A percentile compares a stretch with the other conserved stretches of the same genome.
Conservation (phyloP, 2,797 vertebrate genomes). For the Pachyuromys duprasi region DNA sequence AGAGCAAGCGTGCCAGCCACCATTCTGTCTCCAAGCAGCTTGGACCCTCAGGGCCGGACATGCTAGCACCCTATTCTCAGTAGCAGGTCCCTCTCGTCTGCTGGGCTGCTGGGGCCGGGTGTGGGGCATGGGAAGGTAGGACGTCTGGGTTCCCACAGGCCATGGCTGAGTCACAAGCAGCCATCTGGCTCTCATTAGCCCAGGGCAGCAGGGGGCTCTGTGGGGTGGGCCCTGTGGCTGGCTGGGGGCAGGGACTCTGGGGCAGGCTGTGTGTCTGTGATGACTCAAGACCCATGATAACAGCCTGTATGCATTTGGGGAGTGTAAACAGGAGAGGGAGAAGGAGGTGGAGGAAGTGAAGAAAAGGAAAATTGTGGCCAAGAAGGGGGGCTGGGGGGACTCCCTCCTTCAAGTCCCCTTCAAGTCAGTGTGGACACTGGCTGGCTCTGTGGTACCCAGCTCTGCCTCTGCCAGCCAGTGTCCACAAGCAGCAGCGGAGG, state of each 20-base stretch:
- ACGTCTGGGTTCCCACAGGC: slow-evolving; percentile 82
- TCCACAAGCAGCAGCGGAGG: background rate
- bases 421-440: no score
- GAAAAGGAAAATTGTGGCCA: slow-evolving; percentile 69
- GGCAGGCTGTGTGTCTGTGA: slow-evolving; percentile 56
- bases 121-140: slow-evolving; percentile 80
- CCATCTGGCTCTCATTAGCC: slow-evolving; percentile 84
- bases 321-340: slow-evolving; percentile 78
- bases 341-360: slow-evolving; percentile 62
- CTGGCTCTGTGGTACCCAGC: background rate
- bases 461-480: background rate
- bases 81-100: background rate
- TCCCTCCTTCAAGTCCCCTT: background rate
- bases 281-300: slow-evolving; percentile 84
- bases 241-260: slow-evolving; percentile 66
- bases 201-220: slow-evolving; percentile 74
- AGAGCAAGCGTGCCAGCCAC: background rate
- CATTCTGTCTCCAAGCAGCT: background rate
- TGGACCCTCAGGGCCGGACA: background rate
- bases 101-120: background rate
- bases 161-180: slow-evolving; percentile 79
- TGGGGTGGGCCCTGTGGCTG: slow-evolving; percentile 71
- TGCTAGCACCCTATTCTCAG: background rate
- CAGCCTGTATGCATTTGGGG: slow-evolving; percentile 75
- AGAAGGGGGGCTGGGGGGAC: background rate